A percentile compares a stretch with the other conserved stretches of the same genome.
These are phyloP conservation scores for Drosophila niveifrons DNA, from an alignment of 2,888 invertebrate genomes.

Conservation along the genomic window DNA sequence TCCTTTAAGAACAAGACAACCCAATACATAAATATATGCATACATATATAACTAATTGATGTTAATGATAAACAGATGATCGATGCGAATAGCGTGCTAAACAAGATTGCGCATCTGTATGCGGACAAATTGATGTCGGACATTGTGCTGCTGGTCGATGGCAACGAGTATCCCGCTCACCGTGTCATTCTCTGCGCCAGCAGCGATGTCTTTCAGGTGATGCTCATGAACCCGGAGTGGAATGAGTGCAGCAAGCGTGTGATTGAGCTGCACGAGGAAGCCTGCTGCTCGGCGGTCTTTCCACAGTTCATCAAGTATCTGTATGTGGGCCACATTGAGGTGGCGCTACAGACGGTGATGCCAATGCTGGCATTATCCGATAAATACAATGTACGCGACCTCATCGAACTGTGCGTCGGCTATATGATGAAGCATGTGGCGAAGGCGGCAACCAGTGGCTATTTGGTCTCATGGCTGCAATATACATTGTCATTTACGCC, in stretches of 20 bases:
- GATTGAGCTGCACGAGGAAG: conserved; percentile 94
- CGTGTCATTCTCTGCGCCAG: conserved; percentile 96
- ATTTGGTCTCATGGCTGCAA: conserved; percentile 95
- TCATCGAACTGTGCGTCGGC: conserved; percentile 92
- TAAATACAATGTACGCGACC: conserved; percentile 97
- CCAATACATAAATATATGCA: not conserved
- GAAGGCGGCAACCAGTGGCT: conserved; percentile 92
- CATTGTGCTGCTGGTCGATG: conserved; percentile 93
- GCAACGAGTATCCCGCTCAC: conserved; percentile 94
- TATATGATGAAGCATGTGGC: conserved; percentile 96
- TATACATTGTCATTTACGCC: conserved; percentile 94
- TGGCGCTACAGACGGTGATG: conserved; percentile 93
- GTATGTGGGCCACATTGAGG: conserved; percentile 95
- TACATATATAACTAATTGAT: not conserved
- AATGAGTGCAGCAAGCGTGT: conserved; percentile 94
- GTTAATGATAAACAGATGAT: conserved; percentile 88
- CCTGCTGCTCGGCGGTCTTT: conserved; percentile 93
- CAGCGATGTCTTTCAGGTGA: conserved; percentile 98
- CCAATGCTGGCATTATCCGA: conserved; percentile 96
- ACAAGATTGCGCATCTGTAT: conserved; percentile 93
- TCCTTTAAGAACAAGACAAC: not conserved
- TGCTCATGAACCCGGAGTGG: conserved; percentile 98
- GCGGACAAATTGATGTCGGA: conserved; percentile 96
- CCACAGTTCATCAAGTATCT: conserved; percentile 94
- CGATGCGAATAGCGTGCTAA: conserved; percentile 92